A percentile compares a stretch with the other conserved stretches of the same genome.
These are phyloP conservation scores for Psilopsiagon aymara DNA, from an alignment of 2,113 vertebrate genomes.

Conservation along the genomic window DNA sequence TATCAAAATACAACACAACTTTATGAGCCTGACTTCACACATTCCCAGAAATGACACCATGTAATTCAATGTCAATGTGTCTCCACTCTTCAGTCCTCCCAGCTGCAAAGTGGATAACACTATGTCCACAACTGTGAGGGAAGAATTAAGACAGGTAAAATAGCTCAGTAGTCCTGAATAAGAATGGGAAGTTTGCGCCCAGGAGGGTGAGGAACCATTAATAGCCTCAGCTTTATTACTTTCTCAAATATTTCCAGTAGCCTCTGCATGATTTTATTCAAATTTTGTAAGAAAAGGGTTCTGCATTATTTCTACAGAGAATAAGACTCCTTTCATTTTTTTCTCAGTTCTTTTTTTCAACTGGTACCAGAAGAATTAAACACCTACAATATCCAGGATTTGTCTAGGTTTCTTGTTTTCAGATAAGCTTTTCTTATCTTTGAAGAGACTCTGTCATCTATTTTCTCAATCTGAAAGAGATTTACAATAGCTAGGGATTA, in stretches of 20 bases:
- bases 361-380: background rate
- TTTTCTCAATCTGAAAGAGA: slow-evolving; percentile 4
- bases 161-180: background rate
- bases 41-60: background rate
- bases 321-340: background rate
- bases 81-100: background rate
- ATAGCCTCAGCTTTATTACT: background rate
- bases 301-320: background rate
- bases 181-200: background rate
- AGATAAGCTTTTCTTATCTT: slow-evolving; percentile 29
- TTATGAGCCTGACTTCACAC: background rate
- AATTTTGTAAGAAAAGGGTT: background rate
- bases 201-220: background rate
- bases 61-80: rapidly evolving
- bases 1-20: background rate
- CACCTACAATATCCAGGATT: background rate
- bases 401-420: background rate
- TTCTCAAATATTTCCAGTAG: background rate
- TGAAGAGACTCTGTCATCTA: background rate
- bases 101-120: background rate
- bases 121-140: background rate
- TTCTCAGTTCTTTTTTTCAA: background rate
- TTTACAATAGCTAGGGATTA: background rate
- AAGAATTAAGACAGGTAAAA: background rate
- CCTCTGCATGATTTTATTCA: background rate